These are phyloP conservation scores for Arvicanthis niloticus DNA, from an alignment of 2,113 vertebrate genomes.

Conservation along the genomic window DNA sequence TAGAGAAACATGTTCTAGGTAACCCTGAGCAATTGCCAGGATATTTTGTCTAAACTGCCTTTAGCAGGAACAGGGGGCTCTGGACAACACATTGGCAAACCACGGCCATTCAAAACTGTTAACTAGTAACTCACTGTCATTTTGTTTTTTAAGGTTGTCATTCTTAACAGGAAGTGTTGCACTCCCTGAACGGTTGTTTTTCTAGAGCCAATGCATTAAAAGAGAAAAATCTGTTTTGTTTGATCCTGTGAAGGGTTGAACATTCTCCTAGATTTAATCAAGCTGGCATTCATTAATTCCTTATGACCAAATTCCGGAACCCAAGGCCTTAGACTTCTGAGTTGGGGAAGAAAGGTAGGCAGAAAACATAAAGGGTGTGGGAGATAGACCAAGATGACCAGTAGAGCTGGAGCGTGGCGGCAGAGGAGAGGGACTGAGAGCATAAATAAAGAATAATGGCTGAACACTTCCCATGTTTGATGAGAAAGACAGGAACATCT, in stretches of 20 bases:
- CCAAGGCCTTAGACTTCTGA: not conserved
- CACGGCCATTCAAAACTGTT: not conserved
- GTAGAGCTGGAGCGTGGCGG: no score
- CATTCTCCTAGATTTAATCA: not conserved
- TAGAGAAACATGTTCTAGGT: not conserved
- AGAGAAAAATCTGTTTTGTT: not conserved
- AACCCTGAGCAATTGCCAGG: not conserved
- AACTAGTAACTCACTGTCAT: not conserved
- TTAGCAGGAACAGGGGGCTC: not conserved
- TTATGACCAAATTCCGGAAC: not conserved
- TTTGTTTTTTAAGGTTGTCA: not conserved
- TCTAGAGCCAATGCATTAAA: not conserved
- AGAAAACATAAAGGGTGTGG: no score
- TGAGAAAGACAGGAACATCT: not conserved
- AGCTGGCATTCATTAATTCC: not conserved
- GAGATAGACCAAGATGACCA: not conserved
- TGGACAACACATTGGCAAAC: not conserved
- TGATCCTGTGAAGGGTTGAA: not conserved
- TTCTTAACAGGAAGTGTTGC: not conserved
- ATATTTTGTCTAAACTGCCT: conserved; percentile 23
- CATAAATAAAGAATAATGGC: not conserved
- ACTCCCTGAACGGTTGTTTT: not conserved
- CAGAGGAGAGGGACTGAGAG: not conserved
- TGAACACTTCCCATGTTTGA: not conserved
- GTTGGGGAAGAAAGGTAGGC: no score